phyloP scores from a whole-genome alignment of 2,113 vertebrate species.

The Myocastor coypus region DNA sequence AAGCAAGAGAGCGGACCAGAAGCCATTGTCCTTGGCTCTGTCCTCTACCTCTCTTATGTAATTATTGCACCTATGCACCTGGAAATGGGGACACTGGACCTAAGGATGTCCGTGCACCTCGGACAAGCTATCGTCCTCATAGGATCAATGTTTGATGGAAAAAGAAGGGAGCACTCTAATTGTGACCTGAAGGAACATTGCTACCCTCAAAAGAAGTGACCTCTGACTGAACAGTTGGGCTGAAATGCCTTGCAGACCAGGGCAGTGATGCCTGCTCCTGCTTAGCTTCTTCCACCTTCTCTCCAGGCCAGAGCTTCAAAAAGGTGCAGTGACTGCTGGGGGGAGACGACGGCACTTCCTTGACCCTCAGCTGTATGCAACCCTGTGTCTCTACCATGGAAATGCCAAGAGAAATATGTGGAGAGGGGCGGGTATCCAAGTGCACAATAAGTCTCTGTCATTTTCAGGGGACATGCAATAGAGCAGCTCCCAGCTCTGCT shows the following conservation, averaged over 20 bases:
- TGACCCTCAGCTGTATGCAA: rapidly evolving
- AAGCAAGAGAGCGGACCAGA: background rate
- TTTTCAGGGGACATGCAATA: background rate
- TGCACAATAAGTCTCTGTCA: no score
- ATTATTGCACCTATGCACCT: background rate
- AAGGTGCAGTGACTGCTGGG: background rate
- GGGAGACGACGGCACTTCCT: rapidly evolving
- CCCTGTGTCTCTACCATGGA: background rate
- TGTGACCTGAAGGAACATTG: background rate
- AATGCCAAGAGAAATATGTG: background rate
- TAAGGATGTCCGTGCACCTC: background rate
- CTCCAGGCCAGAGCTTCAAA: background rate
- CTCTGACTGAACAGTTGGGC: background rate
- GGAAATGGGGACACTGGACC: no score
- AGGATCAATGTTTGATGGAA: background rate
- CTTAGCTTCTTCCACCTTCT: background rate
- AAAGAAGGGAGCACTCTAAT: background rate
- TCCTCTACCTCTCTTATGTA: rapidly evolving
- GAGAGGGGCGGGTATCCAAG: background rate
- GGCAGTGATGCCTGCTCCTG: background rate
- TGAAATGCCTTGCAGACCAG: background rate
- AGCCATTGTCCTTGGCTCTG: background rate
- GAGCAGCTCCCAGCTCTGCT: background rate
- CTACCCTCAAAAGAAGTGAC: background rate
- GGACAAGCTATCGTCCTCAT: background rate